Evolutionary conservation across 1,140 invertebrate genomes (phyloP), one percentile per base, ranked within the genome.

Genomic region (Ladona fulva): DNA sequence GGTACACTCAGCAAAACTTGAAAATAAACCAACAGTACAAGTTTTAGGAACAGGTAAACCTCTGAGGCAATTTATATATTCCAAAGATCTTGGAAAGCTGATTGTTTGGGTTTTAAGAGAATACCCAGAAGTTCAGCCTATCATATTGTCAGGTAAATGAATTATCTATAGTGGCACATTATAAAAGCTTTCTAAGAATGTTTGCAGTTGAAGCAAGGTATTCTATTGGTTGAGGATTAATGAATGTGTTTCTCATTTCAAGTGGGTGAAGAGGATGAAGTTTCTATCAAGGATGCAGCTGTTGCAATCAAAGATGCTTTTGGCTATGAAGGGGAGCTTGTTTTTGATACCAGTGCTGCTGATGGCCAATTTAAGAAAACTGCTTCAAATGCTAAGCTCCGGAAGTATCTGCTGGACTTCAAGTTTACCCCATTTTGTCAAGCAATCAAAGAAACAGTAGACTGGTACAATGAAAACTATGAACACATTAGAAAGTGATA

Each of bases 291-390:
- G 76, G 86, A 94, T 78, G 92, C 92, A 24, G 95, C 96, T 0
- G 89, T 95, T 82, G 84, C 92, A 75, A 91, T 99, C 77, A 90
- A 92, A 5, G 89, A 93, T 81, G 92, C 93, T 0, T 92, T 92
- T 83, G 83, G 89, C n/a, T 92, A 92, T 81, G 87, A 90, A 83
- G 86, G 86, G 74, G 52, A 79, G 73, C 44, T 96, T 10, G 85
- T 89, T 73, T 97, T 91, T 85, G 97, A 99, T 86, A 92, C 92
- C 0, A 90, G 87, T 1, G 95, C 95, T 83, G 92, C 97, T 0
- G 98, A 99, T 88, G 98, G 98, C 0, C 98, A 99, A 85, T 95
- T 92, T 83, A 99, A 99, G 85, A 99, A 99, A 86, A 99, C 98
- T 0, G 97, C 97, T 0, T 97, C 94, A 77, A 99, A 99, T 87